Conservation (phyloP, 2,888 invertebrate species). For the Chaitophorus viminalis region DNA sequence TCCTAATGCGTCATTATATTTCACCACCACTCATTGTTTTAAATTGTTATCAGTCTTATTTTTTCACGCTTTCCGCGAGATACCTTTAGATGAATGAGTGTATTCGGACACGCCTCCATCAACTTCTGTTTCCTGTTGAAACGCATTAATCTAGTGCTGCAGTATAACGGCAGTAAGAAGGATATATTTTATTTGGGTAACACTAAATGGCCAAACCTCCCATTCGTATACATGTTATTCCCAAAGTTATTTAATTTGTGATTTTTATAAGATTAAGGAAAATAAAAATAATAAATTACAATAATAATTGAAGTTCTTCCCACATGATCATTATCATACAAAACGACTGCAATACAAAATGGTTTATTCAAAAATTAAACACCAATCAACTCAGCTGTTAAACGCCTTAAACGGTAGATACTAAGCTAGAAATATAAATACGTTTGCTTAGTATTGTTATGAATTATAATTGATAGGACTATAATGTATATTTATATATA, state of each 20-base stretch:
- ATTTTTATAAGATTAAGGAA: too few species aligned
- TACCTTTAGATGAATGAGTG: constrained; percentile 28
- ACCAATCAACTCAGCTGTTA: too few species aligned
- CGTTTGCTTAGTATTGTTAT: neutral
- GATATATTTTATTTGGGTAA: neutral
- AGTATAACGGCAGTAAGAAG: neutral
- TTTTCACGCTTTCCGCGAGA: neutral
- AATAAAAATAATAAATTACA: too few species aligned
- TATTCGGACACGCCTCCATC: constrained; percentile 33
- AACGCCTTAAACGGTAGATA: too few species aligned
- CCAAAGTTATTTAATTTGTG: too few species aligned
- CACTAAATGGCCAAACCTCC: neutral
- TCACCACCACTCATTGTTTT: constrained; percentile 40
- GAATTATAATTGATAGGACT: neutral
- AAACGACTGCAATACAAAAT: neutral
- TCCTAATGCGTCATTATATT: constrained; percentile 33
- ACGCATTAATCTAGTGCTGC: constrained; percentile 15
- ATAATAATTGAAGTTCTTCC: neutral
- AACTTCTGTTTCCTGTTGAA: constrained; percentile 31
- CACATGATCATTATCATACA: neutral
- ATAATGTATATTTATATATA: too few species aligned
- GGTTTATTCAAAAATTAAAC: neutral
- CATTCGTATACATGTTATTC: too few species aligned
- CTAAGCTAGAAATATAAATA: neutral
- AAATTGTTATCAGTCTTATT: constrained; percentile 21